Evolutionary conservation across 37 sponge, comb jelly and placozoan species (phyloP), one percentile per base, ranked within the genome.

Genomic region (Hexactinellida sp.): DNA sequence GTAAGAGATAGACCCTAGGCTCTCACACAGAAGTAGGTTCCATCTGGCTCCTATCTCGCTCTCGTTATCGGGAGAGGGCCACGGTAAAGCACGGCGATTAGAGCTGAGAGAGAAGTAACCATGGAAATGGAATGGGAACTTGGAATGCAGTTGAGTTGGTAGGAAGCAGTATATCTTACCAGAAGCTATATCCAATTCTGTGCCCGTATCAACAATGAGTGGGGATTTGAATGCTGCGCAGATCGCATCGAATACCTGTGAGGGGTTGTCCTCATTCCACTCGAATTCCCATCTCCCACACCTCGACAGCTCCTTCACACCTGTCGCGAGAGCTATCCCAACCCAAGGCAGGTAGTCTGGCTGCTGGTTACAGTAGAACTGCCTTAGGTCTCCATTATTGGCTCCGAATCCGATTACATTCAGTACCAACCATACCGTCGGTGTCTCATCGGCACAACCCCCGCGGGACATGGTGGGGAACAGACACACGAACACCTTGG

Each of bases 41-140:
- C 76, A 63, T 28, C 30, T 63, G 30, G 76, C 28, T 63, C 76
- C 76, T 63, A 63, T 63, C 28, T 63, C 76, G 34, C 30, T 63
- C 30, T 63, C 28, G 34, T 63, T 63, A n/a, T 63, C 76, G 13
- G 25, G 32, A 21, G 76, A 10, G 3, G 76, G 76, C 76, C 76
- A 63, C 19, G 21, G 21, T 21, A 63, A 3, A 25, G 76, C 21
- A 10, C 76, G 21, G 3, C 76, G 76, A 63, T 63, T 63, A 10
- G 76, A 63, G 13, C 76, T 63, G 32, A 63, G 76, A 25, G 76
- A 63, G 76, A 63, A 63, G 76, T 63, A 63, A 63, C 76, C 30
- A 63, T 63, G 76, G 76, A 63, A 10, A n/a, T 63, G 76, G 34
- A 63, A 63, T 63, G 76, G 76, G 30, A 63, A 63, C 34, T 63